Percentiles rank a stretch among this genome's conserved stretches.
Evolutionary conservation across 2,888 invertebrate species (phyloP).

Genomic region (Cyrtodaria siliqua): DNA sequence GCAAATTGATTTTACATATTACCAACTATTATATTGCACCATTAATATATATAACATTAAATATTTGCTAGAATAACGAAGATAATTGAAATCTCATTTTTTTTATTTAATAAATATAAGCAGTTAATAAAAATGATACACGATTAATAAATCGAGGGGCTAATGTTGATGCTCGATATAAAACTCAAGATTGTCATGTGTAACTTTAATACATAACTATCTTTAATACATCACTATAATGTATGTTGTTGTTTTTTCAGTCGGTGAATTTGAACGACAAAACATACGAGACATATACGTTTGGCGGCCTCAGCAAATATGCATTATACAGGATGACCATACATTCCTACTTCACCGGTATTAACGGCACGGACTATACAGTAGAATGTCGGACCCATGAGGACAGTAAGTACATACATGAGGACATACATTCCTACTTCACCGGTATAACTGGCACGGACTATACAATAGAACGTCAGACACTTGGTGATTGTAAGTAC

Average conservation of each 20-base stretch:
- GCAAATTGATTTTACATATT: too few relatives aligned
- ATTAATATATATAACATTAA: too few relatives aligned
- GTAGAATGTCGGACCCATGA: slow-evolving; percentile 38
- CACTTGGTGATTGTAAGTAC: slow-evolving; percentile 49
- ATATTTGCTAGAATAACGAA: too few relatives aligned
- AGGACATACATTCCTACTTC: slow-evolving; percentile 51
- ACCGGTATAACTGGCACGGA: slow-evolving; percentile 49
- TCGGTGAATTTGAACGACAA: slow-evolving; percentile 15
- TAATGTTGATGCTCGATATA: too few relatives aligned
- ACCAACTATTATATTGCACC: too few relatives aligned
- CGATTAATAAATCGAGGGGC: too few relatives aligned
- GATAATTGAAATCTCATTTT: too few relatives aligned
- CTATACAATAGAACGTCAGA: slow-evolving; percentile 34
- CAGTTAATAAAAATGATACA: too few relatives aligned
- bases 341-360: slow-evolving; percentile 50
- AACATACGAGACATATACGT: slow-evolving; percentile 33
- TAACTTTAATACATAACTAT: too few relatives aligned
- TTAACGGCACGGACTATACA: slow-evolving; percentile 46
- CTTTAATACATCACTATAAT: too few relatives aligned
- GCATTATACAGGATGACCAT: slow-evolving; percentile 50
- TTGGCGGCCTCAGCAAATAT: slow-evolving; percentile 50
- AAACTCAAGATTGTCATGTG: too few relatives aligned
- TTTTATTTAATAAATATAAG: too few relatives aligned
- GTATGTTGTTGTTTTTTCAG: slow-evolving; percentile 27
- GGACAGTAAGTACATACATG: slow-evolving; percentile 40